Percentiles rank a stretch among this genome's conserved stretches.
phyloP scores from a whole-genome alignment of 1,140 invertebrate genomes.

The Aphelinus certus region DNA sequence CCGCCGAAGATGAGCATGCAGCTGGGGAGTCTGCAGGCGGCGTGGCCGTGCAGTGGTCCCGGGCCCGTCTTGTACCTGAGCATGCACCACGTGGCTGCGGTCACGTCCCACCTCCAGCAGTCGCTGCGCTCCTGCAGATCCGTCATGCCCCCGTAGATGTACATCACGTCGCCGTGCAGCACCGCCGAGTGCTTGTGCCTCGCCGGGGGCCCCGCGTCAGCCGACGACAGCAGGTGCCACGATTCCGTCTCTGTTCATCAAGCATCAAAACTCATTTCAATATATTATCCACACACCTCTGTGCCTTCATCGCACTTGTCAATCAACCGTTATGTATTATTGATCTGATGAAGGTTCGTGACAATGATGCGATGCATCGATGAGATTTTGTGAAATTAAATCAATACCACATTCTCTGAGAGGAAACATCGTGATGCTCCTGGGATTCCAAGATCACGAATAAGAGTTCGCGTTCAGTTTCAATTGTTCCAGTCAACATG shows the following conservation, averaged over 20 bases:
- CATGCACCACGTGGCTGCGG: slow-evolving; percentile 74
- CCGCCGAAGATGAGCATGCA: slow-evolving; percentile 88
- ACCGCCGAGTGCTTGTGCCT: slow-evolving; percentile 88
- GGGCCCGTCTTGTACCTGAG: slow-evolving; percentile 74
- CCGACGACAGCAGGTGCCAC: slow-evolving; percentile 74
- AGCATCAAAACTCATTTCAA: background rate
- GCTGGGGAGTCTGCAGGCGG: slow-evolving; percentile 79
- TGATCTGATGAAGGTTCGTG: too few relatives aligned
- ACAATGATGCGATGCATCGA: too few relatives aligned
- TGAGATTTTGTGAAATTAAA: too few relatives aligned
- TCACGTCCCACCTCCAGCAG: slow-evolving; percentile 85
- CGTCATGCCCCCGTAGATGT: slow-evolving; percentile 90
- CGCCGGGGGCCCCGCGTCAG: slow-evolving; percentile 71
- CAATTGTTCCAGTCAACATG: too few relatives aligned
- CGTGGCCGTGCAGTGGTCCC: slow-evolving; percentile 83
- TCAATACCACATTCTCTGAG: too few relatives aligned
- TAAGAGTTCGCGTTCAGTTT: too few relatives aligned
- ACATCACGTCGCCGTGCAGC: slow-evolving; percentile 81
- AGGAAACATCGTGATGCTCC: too few relatives aligned
- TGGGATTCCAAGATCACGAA: too few relatives aligned
- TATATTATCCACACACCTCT: too few relatives aligned
- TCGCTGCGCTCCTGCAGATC: slow-evolving; percentile 84
- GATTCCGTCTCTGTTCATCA: slow-evolving; percentile 74
- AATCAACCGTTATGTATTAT: too few relatives aligned
- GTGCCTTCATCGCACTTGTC: too few relatives aligned